Conservation (phyloP, 2,797 vertebrate genomes). For the Pteropus rufus region DNA sequence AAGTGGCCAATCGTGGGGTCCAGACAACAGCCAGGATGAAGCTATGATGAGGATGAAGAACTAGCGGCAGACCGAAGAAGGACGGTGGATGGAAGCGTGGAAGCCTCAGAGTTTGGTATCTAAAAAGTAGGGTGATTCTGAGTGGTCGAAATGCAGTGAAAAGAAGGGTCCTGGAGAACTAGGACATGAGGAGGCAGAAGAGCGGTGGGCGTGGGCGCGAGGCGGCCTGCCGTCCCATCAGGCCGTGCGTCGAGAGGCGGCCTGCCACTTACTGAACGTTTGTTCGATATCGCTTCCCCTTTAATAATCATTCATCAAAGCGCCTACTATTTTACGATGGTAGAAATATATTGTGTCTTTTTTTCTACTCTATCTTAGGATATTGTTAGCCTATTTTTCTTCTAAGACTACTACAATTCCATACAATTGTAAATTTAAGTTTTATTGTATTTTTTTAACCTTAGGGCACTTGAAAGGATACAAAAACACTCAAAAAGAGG, state of each 20-base stretch:
- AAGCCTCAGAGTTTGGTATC: neutral
- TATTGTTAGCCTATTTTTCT: neutral
- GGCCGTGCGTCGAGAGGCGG: neutral
- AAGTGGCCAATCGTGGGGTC: neutral
- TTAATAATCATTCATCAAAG: neutral
- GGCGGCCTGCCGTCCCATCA: neutral
- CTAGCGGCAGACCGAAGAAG: neutral
- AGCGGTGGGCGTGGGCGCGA: accelerated
- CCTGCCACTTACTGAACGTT: neutral
- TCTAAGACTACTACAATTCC: neutral
- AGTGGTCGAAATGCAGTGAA: neutral
- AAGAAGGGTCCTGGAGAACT: neutral
- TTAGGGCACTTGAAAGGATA: neutral
- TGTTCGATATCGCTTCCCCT: neutral
- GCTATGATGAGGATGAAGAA: neutral
- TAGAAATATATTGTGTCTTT: neutral
- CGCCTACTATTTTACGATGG: neutral
- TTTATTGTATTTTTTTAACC: neutral
- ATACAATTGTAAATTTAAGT: neutral
- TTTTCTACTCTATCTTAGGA: neutral
- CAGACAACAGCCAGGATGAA: neutral
- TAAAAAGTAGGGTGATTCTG: neutral
- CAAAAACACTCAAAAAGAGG: neutral
- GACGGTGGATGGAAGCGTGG: neutral
- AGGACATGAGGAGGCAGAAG: neutral